Evolutionary conservation across 2,113 vertebrate genomes (phyloP).

Genomic region (Nipponia nippon): DNA sequence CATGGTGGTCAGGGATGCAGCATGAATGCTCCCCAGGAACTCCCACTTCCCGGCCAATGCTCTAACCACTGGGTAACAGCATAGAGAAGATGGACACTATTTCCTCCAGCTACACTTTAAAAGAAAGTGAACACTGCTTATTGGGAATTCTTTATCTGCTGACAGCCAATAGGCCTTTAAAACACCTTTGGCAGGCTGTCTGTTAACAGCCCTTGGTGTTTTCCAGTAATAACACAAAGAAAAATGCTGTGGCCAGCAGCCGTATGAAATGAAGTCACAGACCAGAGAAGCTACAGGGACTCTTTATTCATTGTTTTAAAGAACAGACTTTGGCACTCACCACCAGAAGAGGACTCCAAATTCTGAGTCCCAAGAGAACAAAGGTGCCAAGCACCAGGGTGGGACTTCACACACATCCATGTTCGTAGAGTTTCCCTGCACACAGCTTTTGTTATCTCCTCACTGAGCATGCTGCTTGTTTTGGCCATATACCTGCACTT

Average conservation of each 20-base stretch:
- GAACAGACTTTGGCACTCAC: neutral
- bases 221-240: slow-evolving; percentile 38
- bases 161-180: neutral
- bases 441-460: neutral
- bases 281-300: neutral
- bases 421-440: neutral
- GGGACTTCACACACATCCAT: neutral
- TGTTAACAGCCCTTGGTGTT: neutral
- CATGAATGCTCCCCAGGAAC: slow-evolving; percentile 29
- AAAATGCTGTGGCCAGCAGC: slow-evolving; percentile 39
- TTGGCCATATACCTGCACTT: neutral
- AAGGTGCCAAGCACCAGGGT: neutral
- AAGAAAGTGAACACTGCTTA: neutral
- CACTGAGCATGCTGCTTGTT: neutral
- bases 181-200: slow-evolving; percentile 7
- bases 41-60: slow-evolving; percentile 3
- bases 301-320: slow-evolving; percentile 47
- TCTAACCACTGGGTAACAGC: neutral
- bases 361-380: neutral
- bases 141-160: slow-evolving; percentile 3
- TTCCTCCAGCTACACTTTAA: neutral
- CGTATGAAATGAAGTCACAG: slow-evolving; percentile 18
- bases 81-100: neutral
- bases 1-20: neutral
- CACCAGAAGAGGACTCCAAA: neutral